Evolutionary conservation across 2,113 vertebrate genomes (phyloP).

Genomic region (Phaethornis superciliosus): DNA sequence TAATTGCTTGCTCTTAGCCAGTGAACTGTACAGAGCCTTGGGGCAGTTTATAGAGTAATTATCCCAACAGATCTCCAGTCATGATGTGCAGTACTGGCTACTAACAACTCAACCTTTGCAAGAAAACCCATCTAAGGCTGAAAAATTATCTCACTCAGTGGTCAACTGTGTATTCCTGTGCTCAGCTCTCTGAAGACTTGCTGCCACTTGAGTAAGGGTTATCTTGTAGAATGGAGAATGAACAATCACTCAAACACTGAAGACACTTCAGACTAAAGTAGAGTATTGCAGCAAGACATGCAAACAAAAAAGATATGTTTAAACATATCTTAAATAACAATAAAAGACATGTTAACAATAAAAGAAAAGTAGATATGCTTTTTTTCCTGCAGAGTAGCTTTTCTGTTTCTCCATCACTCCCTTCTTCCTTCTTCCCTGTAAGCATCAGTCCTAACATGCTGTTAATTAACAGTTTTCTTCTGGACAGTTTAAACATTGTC

Average conservation of each 20-base stretch:
- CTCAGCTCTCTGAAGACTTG: background rate
- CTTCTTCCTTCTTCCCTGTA: fast-evolving
- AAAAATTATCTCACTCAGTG: background rate
- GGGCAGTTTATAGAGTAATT: background rate
- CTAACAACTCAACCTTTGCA: background rate
- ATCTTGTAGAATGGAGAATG: background rate
- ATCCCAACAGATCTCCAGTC: background rate
- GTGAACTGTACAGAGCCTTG: background rate
- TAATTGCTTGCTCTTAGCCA: background rate
- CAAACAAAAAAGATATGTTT: background rate
- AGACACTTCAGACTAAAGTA: background rate
- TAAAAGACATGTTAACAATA: background rate
- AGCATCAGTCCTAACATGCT: background rate
- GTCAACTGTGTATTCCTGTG: background rate
- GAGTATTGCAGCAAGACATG: fast-evolving
- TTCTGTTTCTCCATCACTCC: background rate
- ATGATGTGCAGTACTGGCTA: background rate
- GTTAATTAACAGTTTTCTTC: background rate
- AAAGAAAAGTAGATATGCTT: background rate
- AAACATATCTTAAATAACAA: background rate
- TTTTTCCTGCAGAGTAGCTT: background rate
- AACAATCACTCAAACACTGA: background rate
- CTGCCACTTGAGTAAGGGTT: too few species aligned
- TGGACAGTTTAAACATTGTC: background rate
- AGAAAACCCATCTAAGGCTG: background rate